Conservation (phyloP, 2,797 vertebrate genomes). For the Tokudaia muenninki region DNA sequence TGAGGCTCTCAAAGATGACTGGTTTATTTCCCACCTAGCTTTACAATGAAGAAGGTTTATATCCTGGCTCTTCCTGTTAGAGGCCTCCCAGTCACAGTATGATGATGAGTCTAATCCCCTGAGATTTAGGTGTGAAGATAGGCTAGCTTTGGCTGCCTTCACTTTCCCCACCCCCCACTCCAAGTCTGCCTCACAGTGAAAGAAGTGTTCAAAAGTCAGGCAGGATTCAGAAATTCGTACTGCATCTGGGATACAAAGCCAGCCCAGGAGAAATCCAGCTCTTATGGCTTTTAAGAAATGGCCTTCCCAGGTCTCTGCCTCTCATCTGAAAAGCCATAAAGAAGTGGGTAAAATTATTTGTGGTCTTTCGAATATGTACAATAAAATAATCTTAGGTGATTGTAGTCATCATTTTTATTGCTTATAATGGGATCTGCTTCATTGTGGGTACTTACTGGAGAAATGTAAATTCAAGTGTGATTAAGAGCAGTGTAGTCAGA, state of each 20-base stretch:
- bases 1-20: slow-evolving; percentile 42
- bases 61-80: slow-evolving; percentile 71
- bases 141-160: slow-evolving; percentile 11
- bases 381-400: not conserved
- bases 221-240: slow-evolving; percentile 23
- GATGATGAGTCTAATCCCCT: slow-evolving; percentile 71
- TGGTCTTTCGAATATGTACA: slow-evolving; percentile 11
- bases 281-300: slow-evolving; percentile 68
- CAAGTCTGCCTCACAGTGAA: not conserved
- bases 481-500: not conserved
- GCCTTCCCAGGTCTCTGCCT: slow-evolving; percentile 59
- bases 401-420: slow-evolving; percentile 17
- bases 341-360: slow-evolving; percentile 59
- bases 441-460: not conserved
- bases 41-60: slow-evolving; percentile 69
- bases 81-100: not conserved
- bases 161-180: not conserved
- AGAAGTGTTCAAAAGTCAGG: not conserved
- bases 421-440: not conserved
- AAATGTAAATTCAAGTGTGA: slow-evolving; percentile 1
- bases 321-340: slow-evolving; percentile 32
- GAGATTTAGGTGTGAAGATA: slow-evolving; percentile 74
- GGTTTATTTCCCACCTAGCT: slow-evolving; percentile 55
- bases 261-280: slow-evolving; percentile 1
- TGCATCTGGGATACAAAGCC: slow-evolving; percentile 59